phyloP scores from a whole-genome alignment of 2,888 invertebrate species.

The Synergus itoensis region DNA sequence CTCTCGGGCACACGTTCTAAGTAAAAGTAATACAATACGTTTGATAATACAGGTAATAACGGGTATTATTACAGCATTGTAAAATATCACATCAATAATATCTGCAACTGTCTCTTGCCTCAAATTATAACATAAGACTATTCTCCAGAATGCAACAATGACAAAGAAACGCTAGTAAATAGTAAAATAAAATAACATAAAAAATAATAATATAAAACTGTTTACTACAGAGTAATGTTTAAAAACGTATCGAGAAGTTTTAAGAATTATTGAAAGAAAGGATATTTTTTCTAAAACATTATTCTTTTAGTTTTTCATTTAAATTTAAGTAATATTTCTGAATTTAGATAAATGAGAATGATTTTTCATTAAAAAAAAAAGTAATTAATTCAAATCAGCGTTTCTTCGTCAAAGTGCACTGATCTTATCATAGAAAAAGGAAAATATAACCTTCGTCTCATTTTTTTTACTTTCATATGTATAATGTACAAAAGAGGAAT shows the following conservation, averaged over 20 bases:
- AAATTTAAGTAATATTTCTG: background rate
- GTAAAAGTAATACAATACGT: constrained; percentile 68
- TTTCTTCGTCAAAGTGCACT: constrained; percentile 24
- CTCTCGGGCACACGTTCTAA: constrained; percentile 46
- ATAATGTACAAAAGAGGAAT: constrained; percentile 62
- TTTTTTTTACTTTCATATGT: constrained; percentile 50
- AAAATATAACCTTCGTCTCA: constrained; percentile 42
- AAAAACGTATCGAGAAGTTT: background rate
- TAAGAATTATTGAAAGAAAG: background rate
- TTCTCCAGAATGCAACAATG: constrained; percentile 42
- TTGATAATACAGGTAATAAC: constrained; percentile 73
- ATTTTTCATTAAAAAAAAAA: background rate
- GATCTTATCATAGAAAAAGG: constrained; percentile 27
- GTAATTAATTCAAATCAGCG: background rate
- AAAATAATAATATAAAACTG: background rate
- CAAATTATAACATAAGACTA: constrained; percentile 61
- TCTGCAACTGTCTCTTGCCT: constrained; percentile 67
- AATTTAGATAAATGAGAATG: background rate
- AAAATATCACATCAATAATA: constrained; percentile 77
- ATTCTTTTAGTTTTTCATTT: background rate
- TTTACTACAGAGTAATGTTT: background rate
- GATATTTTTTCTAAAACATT: background rate
- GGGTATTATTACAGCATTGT: constrained; percentile 71
- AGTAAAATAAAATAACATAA: too few relatives aligned
- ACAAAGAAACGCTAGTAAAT: constrained; percentile 13